Conservation (phyloP, 2,797 vertebrate species). For the Podargus strigoides region DNA sequence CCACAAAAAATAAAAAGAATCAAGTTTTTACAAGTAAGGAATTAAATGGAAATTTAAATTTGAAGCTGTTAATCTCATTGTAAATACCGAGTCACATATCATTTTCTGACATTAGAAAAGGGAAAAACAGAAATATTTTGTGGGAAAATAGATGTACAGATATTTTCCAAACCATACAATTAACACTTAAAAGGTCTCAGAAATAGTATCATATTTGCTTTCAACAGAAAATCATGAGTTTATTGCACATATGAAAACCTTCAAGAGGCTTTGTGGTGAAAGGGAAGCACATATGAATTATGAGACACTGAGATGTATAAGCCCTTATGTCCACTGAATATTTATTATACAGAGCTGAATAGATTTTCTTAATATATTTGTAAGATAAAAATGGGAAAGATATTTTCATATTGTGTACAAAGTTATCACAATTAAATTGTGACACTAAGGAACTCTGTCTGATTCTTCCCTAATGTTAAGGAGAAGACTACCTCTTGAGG, state of each 20-base stretch:
- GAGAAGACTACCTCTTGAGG: background rate
- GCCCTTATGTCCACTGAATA: background rate
- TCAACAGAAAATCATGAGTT: background rate
- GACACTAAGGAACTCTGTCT: background rate
- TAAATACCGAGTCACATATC: background rate
- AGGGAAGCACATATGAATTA: background rate
- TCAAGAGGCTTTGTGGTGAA: background rate
- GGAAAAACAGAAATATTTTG: background rate
- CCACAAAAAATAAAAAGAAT: too few relatives aligned
- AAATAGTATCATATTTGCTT: background rate
- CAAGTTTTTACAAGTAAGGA: too few relatives aligned
- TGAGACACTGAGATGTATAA: background rate
- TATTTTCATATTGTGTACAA: background rate
- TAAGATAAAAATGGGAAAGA: background rate
- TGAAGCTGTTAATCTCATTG: background rate
- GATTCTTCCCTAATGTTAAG: background rate
- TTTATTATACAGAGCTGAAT: background rate
- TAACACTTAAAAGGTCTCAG: background rate
- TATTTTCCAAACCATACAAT: background rate
- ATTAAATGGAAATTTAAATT: constrained; percentile 9
- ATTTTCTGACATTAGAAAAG: background rate
- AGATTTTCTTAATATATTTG: background rate
- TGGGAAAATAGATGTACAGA: background rate
- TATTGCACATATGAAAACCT: background rate
- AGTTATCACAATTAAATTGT: background rate